These are phyloP conservation scores for Meleagris gallopavo DNA, from an alignment of 2,113 vertebrate species.

Conservation along the genomic window DNA sequence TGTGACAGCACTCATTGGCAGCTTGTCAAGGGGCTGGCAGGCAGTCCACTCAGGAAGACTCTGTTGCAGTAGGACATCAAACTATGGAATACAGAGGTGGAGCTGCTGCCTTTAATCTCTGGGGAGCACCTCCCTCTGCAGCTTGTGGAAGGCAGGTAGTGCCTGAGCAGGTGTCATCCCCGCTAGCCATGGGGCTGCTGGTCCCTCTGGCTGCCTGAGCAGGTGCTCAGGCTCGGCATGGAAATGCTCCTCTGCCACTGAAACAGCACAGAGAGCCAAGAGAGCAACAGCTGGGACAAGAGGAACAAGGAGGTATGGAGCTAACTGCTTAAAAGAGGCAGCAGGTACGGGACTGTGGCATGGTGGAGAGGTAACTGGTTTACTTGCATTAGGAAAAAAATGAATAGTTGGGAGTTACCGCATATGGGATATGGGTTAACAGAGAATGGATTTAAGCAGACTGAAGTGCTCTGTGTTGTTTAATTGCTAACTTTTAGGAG, in stretches of 20 bases:
- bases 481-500: not conserved
- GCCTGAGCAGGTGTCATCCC: not conserved
- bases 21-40: not conserved
- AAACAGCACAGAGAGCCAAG: not conserved
- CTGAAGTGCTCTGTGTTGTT: not conserved
- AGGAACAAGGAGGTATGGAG: not conserved
- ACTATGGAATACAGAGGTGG: constrained; percentile 15
- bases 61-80: not conserved
- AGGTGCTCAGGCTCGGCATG: not conserved
- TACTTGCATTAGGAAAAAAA: not conserved
- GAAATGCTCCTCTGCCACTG: not conserved
- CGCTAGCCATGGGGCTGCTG: not conserved
- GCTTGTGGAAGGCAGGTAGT: not conserved
- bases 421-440: not conserved
- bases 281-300: not conserved
- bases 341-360: not conserved
- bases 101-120: constrained; percentile 9
- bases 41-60: not conserved
- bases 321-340: not conserved
- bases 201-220: not conserved
- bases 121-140: constrained; percentile 38
- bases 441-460: not conserved
- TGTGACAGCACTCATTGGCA: not conserved
- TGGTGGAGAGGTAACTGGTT: not conserved
- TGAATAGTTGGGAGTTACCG: not conserved